phyloP scores from a whole-genome alignment of 2,888 invertebrate species.

The Pammene aurita region DNA sequence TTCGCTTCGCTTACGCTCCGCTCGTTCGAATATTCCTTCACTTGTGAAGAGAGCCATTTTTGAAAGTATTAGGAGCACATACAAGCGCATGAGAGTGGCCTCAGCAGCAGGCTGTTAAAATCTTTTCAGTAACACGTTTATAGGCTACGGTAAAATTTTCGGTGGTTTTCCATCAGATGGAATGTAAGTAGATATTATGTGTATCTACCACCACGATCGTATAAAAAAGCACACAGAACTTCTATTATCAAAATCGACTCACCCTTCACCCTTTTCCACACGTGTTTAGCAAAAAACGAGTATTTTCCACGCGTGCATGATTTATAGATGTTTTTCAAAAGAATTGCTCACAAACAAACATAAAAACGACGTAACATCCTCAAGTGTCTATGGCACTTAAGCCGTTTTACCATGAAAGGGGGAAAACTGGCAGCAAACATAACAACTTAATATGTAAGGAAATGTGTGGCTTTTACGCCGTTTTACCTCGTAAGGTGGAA shows the following conservation, averaged over 20 bases:
- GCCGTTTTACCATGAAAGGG: not conserved
- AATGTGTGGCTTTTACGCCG: not conserved
- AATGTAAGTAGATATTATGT: too few relatives aligned
- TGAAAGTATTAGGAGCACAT: too few relatives aligned
- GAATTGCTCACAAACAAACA: not conserved
- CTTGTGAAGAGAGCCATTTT: too few relatives aligned
- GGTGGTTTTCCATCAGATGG: too few relatives aligned
- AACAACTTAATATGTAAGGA: not conserved
- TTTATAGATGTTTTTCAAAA: slow-evolving; percentile 13
- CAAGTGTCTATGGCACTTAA: not conserved
- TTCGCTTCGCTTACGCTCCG: too few relatives aligned
- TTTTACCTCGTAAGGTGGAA: not conserved
- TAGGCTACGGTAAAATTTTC: too few relatives aligned
- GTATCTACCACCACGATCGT: too few relatives aligned
- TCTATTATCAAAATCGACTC: not conserved
- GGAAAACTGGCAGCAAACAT: not conserved
- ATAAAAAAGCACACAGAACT: not conserved
- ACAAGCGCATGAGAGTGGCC: too few relatives aligned
- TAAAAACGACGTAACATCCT: not conserved
- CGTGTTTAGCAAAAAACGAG: slow-evolving; percentile 13
- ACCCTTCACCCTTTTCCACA: not conserved
- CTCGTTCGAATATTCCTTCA: too few relatives aligned
- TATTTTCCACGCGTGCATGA: slow-evolving; percentile 14
- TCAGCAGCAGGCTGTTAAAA: too few relatives aligned
- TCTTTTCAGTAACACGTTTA: too few relatives aligned